Base-by-base conservation (phyloP, 2,888 invertebrate genomes). In the Leucophenga maculata region DNA sequence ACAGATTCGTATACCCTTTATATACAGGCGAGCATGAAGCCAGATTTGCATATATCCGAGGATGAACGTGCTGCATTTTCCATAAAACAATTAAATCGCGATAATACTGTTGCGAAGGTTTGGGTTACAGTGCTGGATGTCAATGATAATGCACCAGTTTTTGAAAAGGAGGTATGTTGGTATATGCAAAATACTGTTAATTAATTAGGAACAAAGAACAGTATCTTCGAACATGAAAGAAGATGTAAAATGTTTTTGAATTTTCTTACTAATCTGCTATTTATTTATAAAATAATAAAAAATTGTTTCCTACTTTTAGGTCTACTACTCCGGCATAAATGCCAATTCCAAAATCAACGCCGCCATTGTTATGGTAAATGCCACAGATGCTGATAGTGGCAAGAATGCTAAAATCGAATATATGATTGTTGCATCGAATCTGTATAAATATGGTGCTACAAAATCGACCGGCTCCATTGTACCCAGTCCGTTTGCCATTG, bases 141-240 rank as follows among this genome's bases (percentile, higher is more conserved):
- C 66, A 97, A 97, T 79, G 97, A 97, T 83, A 95, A 96, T 86
- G 91, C 93, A 6, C 97, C 97, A 0, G 89, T 90, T 52, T 95
- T 95, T 83, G 90, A 92, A 65, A 90, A 91, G 72, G 82, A 87
- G 3, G 75, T 84, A 72, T 71, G 70, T 73, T 54, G n/a, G n/a
- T 18, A 52, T n/a, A 46, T 4, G 26, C 4, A 26, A 3, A 26
- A 2, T 26, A 46, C 6, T n/a, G 52, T n/a, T 46, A n/a, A n/a
- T n/a, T n/a, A n/a, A n/a, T n/a, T n/a, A n/a, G n/a, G n/a, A n/a
- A n/a, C n/a, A n/a, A n/a, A n/a, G n/a, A n/a, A n/a, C n/a, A n/a
- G n/a, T n/a, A n/a, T n/a, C n/a, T n/a, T n/a, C n/a, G n/a, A n/a
- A n/a, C n/a, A n/a, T n/a, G n/a, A n/a, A n/a, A n/a, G n/a, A n/a